Evolutionary conservation across 2,113 vertebrate genomes (phyloP).

Genomic region (Peromyscus leucopus): DNA sequence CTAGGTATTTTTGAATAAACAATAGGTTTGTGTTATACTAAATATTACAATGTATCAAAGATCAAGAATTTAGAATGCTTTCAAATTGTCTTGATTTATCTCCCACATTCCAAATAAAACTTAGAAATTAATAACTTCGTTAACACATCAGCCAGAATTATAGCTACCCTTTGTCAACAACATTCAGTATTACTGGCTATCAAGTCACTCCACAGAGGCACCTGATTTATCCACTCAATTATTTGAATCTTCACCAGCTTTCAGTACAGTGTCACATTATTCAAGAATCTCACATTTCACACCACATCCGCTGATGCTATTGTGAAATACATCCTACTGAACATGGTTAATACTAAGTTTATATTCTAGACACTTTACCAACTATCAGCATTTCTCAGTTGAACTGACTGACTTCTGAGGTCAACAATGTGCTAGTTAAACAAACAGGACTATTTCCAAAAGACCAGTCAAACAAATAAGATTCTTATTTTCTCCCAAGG

Average conservation of each 20-base stretch:
- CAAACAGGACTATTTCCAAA: background rate
- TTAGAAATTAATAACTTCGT: conserved; percentile 19
- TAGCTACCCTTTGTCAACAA: background rate
- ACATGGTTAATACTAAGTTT: background rate
- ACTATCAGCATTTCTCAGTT: conserved; percentile 21
- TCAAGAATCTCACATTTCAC: background rate
- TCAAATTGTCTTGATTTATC: background rate
- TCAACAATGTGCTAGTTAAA: background rate
- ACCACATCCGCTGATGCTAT: background rate
- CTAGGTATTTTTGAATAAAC: background rate
- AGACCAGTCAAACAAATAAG: background rate
- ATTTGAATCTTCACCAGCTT: background rate
- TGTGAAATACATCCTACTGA: background rate
- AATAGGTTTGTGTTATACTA: background rate
- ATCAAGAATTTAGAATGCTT: background rate
- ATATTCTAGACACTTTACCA: background rate
- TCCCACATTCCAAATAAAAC: background rate
- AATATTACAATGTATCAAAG: background rate
- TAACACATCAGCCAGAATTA: background rate
- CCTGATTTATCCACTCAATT: background rate
- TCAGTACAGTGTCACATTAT: background rate
- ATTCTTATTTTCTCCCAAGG: background rate
- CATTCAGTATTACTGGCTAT: background rate
- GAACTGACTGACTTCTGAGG: background rate
- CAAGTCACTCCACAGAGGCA: background rate